Evolutionary conservation across 53 echinoderm and acorn worm species (phyloP).

Genomic region (Holothuria leucospilota): DNA sequence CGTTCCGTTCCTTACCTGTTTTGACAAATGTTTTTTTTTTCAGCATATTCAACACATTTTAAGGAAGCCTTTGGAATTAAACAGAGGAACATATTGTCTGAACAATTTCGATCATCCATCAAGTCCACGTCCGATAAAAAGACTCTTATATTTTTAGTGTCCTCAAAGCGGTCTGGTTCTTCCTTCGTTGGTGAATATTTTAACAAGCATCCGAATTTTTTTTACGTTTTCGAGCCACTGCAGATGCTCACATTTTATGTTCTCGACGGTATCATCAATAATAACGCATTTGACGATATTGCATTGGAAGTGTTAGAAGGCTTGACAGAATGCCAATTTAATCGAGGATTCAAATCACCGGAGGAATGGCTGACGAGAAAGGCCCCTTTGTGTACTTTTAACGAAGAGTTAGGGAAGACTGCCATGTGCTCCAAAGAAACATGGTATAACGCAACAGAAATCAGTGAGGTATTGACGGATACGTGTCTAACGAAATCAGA

Average conservation of each 20-base stretch:
- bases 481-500: constrained; percentile 33
- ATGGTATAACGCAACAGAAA: not conserved
- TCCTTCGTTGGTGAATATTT: constrained; percentile 90
- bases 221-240: constrained; percentile 84
- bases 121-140: not conserved
- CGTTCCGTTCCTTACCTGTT: not conserved
- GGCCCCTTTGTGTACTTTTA: constrained; percentile 29
- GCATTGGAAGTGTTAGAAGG: constrained; percentile 38
- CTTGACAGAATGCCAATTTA: constrained; percentile 47
- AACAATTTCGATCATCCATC: no score
- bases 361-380: constrained; percentile 19
- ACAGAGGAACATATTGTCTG: constrained; percentile 4
- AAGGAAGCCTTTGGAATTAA: not conserved
- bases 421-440: not conserved
- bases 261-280: constrained; percentile 27
- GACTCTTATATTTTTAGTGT: constrained; percentile 50
- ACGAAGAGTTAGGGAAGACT: not conserved
- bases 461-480: constrained; percentile 27
- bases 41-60: not conserved
- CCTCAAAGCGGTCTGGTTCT: constrained; percentile 86
- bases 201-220: constrained; percentile 71
- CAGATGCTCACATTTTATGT: constrained; percentile 60
- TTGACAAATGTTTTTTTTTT: not conserved
- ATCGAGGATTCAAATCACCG: not conserved
- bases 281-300: not conserved